Evolutionary conservation across 2,797 vertebrate species (phyloP).

Genomic region (Adelosebastes latens): DNA sequence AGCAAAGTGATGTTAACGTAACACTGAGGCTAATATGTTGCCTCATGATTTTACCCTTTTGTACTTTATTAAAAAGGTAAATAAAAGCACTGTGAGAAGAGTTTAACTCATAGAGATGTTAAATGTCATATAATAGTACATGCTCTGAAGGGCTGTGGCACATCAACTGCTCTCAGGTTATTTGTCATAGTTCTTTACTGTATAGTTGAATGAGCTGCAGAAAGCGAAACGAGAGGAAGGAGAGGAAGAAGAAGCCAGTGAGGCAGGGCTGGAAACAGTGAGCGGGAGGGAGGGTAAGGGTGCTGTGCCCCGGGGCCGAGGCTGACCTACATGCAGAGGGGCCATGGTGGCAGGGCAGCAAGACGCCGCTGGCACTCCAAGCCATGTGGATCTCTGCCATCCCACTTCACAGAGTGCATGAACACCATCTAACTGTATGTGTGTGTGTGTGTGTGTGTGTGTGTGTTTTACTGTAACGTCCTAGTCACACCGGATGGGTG

Average conservation of each 20-base stretch:
- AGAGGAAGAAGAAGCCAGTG: neutral
- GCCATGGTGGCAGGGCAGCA: constrained; percentile 64
- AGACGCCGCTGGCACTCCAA: constrained; percentile 50
- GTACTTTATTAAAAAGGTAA: neutral
- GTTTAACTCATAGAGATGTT: neutral
- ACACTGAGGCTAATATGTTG: neutral
- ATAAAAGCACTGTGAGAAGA: neutral
- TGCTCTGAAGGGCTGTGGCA: neutral
- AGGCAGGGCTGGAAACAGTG: neutral
- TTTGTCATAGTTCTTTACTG: neutral
- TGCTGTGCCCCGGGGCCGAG: constrained; percentile 42
- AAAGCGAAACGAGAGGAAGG: neutral
- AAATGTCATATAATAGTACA: neutral
- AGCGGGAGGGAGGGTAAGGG: constrained; percentile 1
- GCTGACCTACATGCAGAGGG: constrained; percentile 78
- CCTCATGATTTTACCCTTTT: neutral
- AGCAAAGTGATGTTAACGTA: neutral
- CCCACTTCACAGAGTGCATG: constrained; percentile 30
- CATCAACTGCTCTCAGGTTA: neutral
- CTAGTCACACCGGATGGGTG: constrained; percentile 51
- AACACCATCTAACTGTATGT: constrained; percentile 29
- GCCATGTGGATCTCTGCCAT: constrained; percentile 58
- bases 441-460: constrained; percentile 15
- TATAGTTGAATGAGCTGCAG: neutral
- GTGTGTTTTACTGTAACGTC: constrained; percentile 45